Evolutionary conservation across 2,888 invertebrate genomes (phyloP).

Genomic region (Mesorhabditis sp.): DNA sequence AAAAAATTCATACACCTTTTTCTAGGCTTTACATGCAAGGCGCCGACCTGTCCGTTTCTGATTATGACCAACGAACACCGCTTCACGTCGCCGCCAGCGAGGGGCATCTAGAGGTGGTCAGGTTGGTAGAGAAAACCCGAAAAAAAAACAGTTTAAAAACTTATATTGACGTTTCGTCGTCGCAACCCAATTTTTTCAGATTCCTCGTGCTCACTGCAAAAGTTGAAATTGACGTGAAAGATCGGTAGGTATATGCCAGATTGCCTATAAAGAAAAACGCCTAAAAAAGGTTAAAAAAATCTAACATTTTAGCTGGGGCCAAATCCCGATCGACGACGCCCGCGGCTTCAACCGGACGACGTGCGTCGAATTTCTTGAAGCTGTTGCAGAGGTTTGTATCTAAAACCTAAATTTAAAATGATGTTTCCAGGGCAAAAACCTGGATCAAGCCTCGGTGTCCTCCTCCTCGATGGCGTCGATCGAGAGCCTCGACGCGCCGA

Average conservation of each 20-base stretch:
- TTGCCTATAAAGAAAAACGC: not conserved
- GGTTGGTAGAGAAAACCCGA: slow-evolving; percentile 15
- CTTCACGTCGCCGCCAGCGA: slow-evolving; percentile 47
- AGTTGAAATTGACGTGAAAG: slow-evolving; percentile 39
- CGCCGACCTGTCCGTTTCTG: slow-evolving; percentile 41
- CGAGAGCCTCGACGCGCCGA: too few relatives aligned
- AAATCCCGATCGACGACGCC: not conserved
- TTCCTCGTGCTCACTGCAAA: slow-evolving; percentile 42
- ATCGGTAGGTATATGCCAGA: slow-evolving; percentile 20
- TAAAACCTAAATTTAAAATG: not conserved
- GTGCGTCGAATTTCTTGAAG: not conserved
- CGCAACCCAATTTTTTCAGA: not conserved
- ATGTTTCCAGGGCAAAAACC: not conserved
- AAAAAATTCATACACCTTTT: too few relatives aligned
- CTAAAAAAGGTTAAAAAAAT: not conserved
- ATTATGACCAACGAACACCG: slow-evolving; percentile 44
- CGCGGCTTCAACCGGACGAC: not conserved
- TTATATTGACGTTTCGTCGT: too few relatives aligned
- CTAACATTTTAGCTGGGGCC: not conserved
- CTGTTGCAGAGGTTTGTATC: not conserved
- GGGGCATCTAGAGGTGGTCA: slow-evolving; percentile 44
- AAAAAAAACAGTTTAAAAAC: not conserved
- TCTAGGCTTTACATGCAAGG: slow-evolving; percentile 45
- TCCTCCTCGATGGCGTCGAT: too few relatives aligned
- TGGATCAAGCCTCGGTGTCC: too few relatives aligned